phyloP scores from a whole-genome alignment of 2,113 vertebrate species.

The Percopsis transmontana region DNA sequence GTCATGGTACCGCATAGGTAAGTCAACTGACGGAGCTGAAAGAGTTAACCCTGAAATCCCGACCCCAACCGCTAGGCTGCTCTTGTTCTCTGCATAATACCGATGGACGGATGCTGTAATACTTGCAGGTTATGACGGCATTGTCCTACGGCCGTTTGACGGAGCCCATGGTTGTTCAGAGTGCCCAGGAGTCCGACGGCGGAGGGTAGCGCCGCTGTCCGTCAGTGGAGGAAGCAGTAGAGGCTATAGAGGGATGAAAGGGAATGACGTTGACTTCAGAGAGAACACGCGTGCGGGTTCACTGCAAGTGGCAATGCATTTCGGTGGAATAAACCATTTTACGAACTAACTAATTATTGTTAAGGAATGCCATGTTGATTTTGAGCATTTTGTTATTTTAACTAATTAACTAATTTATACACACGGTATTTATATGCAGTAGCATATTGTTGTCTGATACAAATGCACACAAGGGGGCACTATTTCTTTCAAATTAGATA shows the following conservation, averaged over 20 bases:
- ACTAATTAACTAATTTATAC: too few species aligned
- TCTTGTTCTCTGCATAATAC: conserved; percentile 25
- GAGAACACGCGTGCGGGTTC: conserved; percentile 32
- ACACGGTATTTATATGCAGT: background rate
- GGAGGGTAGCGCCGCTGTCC: conserved; percentile 50
- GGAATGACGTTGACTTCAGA: conserved; percentile 30
- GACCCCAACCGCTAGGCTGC: conserved; percentile 10
- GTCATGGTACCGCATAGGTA: too few species aligned
- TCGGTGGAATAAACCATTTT: conserved; percentile 27
- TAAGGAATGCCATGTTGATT: too few species aligned
- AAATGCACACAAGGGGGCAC: conserved; percentile 69
- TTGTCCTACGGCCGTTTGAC: conserved; percentile 78
- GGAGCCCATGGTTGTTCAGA: conserved; percentile 65
- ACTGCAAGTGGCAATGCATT: conserved; percentile 29
- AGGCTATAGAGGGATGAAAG: conserved; percentile 19
- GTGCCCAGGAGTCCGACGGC: conserved; percentile 66
- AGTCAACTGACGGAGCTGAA: too few species aligned
- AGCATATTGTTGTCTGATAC: conserved; percentile 34
- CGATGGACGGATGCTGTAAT: conserved; percentile 4
- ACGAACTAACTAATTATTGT: too few species aligned
- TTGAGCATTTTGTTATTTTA: too few species aligned
- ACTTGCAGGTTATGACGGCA: conserved; percentile 79
- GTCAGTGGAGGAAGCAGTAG: conserved; percentile 3
- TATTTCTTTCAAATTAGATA: conserved; percentile 61
- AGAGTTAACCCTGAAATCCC: too few species aligned